Evolutionary conservation across 2,113 vertebrate genomes (phyloP), one percentile per base, ranked within the genome.

Genomic region (Amblyopsis rosae): DNA sequence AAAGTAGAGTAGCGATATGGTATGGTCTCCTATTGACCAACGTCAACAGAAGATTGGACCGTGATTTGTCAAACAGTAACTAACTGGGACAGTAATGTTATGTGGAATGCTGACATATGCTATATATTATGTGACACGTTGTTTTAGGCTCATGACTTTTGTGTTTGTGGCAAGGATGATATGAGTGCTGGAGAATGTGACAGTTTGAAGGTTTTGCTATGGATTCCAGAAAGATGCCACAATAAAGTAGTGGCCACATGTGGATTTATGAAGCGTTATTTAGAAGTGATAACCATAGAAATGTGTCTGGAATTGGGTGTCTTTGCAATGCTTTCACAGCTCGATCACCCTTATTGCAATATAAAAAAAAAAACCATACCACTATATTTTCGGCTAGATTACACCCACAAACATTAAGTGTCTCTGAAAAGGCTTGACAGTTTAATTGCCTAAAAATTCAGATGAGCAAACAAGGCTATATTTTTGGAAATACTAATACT

Each of bases 251-350:
- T 12, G 48, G 58, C 69, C 45, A 19, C 49, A 4, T 64, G 56
- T 65, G n/a, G 65, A 73, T 75, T 77, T 19, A 77, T 79, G 63
- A 73, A 57, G 60, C 71, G 54, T 32, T 58, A 33, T 61, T 15
- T 46, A 15, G 26, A 61, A 62, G 72, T 35, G 67, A 45, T 64
- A 50, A 70, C 15, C 19, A 77, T 35, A 66, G 57, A 53, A 54
- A 56, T 55, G 13, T 15, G 12, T 26, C 7, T 69, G 26, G 33
- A 41, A 69, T 66, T 6, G 51, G 3, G 68, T 77, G 82, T 65
- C 9, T 50, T 11, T 54, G 57, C 68, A 48, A 50, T 11, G 47
- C n/a, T 12, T 49, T 26, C 62, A 78, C 74, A 76, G 76, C 50
- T 65, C 33, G 62, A 55, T 59, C 13, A 15, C 11, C 1, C 41